phyloP scores from a whole-genome alignment of 2,888 invertebrate genomes.

The Arge pagana region DNA sequence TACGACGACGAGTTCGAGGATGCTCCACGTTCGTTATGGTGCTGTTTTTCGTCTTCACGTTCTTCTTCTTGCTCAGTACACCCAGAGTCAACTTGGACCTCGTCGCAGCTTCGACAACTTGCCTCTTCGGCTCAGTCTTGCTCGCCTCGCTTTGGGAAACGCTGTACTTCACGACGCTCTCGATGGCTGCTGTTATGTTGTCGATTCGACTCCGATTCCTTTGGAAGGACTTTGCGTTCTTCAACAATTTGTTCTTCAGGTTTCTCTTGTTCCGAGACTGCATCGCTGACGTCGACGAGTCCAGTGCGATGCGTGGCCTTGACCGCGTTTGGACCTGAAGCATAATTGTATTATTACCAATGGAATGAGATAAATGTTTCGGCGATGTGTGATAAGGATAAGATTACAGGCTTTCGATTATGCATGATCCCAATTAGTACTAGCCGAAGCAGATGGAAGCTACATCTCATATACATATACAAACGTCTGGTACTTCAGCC shows the following conservation, averaged over 20 bases:
- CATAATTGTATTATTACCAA: no score
- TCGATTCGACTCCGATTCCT: slow-evolving; percentile 48
- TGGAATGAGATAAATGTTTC: no score
- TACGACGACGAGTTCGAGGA: slow-evolving; percentile 1
- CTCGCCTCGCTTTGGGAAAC: slow-evolving; percentile 20
- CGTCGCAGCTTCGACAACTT: neutral
- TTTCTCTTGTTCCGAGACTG: slow-evolving; percentile 47
- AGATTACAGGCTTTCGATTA: no score
- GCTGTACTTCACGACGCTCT: slow-evolving; percentile 40
- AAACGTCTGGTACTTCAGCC: no score
- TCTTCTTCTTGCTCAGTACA: slow-evolving; percentile 45
- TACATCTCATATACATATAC: no score
- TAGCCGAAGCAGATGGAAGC: no score
- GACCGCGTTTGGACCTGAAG: slow-evolving; percentile 51
- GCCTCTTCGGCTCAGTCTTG: neutral
- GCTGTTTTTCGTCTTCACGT: slow-evolving; percentile 39
- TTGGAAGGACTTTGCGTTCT: slow-evolving; percentile 53
- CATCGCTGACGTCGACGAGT: slow-evolving; percentile 38
- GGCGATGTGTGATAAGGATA: no score
- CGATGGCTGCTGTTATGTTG: slow-evolving; percentile 48
- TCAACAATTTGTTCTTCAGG: slow-evolving; percentile 51
- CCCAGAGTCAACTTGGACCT: slow-evolving; percentile 27
- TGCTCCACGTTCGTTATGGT: slow-evolving; percentile 24
- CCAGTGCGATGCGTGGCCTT: slow-evolving; percentile 40
- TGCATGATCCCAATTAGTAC: no score